Percentiles rank a stretch among this genome's conserved stretches.
These are phyloP conservation scores for Drosophila neutralis DNA, from an alignment of 2,888 invertebrate species.

Conservation along the genomic window DNA sequence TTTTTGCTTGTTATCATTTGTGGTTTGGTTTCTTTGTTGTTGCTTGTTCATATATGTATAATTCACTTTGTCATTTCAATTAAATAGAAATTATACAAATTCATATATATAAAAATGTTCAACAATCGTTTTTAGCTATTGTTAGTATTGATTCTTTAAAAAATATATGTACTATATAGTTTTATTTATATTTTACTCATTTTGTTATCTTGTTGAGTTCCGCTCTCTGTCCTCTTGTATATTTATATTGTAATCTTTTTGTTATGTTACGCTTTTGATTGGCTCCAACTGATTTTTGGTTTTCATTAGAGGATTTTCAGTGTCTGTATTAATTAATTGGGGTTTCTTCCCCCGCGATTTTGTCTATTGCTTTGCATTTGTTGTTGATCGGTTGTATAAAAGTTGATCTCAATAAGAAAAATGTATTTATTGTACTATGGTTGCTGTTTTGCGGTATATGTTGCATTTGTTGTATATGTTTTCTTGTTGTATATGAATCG, in stretches of 20 bases:
- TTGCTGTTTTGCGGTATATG: conserved; percentile 71
- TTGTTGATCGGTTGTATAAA: conserved; percentile 72
- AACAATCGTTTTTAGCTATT: conserved; percentile 75
- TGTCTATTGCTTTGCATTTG: conserved; percentile 59
- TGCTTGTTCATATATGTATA: conserved; percentile 37
- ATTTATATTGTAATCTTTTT: conserved; percentile 33
- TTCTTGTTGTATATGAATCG: conserved; percentile 47
- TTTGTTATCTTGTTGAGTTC: conserved; percentile 30
- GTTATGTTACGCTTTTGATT: conserved; percentile 46
- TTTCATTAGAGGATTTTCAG: conserved; percentile 6
- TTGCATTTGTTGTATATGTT: conserved; percentile 67
- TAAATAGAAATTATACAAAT: conserved; percentile 73
- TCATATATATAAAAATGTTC: conserved; percentile 76
- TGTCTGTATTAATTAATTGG: conserved; percentile 11
- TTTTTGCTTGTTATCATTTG: conserved; percentile 37
- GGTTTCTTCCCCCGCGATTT: conserved; percentile 27
- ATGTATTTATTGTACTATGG: conserved; percentile 79
- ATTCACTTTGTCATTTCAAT: conserved; percentile 53
- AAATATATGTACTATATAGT: conserved; percentile 67
- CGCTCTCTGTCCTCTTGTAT: conserved; percentile 35
- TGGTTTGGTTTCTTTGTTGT: conserved; percentile 12
- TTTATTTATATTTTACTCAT: conserved; percentile 15
- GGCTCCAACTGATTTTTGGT: conserved; percentile 36
- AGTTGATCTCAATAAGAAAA: conserved; percentile 74
- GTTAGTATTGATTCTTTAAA: conserved; percentile 64